phyloP scores from a whole-genome alignment of 2,888 invertebrate genomes.

The Mechanitis mazaeus region DNA sequence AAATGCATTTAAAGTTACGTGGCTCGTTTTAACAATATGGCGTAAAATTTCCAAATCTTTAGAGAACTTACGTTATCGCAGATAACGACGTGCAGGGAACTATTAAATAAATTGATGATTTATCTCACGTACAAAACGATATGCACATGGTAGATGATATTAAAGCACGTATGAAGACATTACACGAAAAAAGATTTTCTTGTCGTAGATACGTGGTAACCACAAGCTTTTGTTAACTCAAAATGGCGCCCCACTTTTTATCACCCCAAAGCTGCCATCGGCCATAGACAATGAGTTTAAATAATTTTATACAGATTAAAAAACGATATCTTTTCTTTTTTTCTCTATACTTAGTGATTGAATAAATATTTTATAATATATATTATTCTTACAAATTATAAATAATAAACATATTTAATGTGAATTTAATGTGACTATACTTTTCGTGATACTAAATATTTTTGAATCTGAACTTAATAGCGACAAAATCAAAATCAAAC shows the following conservation, averaged over 20 bases:
- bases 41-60: slow-evolving; percentile 44
- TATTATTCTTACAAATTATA: too few relatives aligned
- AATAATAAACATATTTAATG: too few relatives aligned
- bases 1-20: slow-evolving; percentile 56
- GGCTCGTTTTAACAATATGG: slow-evolving; percentile 60
- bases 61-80: slow-evolving; percentile 63
- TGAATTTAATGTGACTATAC: too few relatives aligned
- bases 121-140: slow-evolving; percentile 51
- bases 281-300: background rate
- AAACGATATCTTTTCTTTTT: background rate
- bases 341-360: too few relatives aligned
- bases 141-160: slow-evolving; percentile 36
- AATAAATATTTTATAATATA: too few relatives aligned
- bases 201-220: slow-evolving; percentile 11
- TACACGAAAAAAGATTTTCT: slow-evolving; percentile 2
- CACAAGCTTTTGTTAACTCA: slow-evolving; percentile 18
- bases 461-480: too few relatives aligned
- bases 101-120: slow-evolving; percentile 40
- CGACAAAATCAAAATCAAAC: too few relatives aligned
- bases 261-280: background rate
- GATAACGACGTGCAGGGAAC: slow-evolving; percentile 40
- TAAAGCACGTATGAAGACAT: slow-evolving; percentile 38
- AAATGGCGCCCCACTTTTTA: slow-evolving; percentile 19
- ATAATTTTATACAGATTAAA: background rate
- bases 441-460: too few relatives aligned